These are phyloP conservation scores for Rhodinocichla rosea DNA, from an alignment of 2,113 vertebrate species.

Conservation along the genomic window DNA sequence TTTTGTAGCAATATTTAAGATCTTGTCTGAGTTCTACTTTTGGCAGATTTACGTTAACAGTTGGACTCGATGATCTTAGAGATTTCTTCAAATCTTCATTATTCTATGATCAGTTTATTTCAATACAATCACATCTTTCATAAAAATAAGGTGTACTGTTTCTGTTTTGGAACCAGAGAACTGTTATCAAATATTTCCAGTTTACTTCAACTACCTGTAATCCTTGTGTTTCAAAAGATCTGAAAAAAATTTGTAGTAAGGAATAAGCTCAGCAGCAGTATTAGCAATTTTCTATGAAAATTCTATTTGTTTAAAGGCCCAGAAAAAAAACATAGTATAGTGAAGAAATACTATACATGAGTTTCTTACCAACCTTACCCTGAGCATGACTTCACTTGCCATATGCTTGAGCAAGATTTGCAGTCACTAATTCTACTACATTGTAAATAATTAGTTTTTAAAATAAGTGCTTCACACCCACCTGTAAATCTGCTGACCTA, in stretches of 20 bases:
- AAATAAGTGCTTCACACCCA: background rate
- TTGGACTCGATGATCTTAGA: rapidly evolving
- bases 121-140: background rate
- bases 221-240: background rate
- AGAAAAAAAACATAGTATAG: background rate
- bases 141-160: background rate
- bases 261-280: background rate
- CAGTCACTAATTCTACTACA: background rate
- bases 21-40: background rate
- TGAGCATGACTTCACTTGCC: background rate
- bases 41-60: background rate
- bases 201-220: background rate
- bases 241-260: background rate
- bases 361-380: background rate
- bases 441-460: background rate
- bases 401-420: background rate
- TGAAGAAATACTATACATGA: background rate
- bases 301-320: background rate
- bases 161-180: background rate
- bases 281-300: background rate
- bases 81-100: background rate
- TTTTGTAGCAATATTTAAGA: background rate
- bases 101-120: background rate
- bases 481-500: background rate
- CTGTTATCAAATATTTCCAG: background rate